phyloP scores from a whole-genome alignment of 2,888 invertebrate genomes.

The Phaedon cochleariae region DNA sequence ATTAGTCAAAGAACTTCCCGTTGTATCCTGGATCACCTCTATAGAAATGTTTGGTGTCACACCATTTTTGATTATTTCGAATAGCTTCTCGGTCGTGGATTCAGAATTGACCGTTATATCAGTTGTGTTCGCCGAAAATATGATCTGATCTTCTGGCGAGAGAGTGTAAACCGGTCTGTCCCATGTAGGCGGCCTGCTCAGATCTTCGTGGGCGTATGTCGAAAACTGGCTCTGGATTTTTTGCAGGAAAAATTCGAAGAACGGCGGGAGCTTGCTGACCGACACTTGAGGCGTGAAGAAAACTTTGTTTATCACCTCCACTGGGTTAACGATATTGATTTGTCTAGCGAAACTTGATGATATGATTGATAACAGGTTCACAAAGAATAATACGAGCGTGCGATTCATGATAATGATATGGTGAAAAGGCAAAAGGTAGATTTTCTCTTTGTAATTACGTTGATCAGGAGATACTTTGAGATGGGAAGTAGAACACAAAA shows the following conservation, averaged over 20 bases:
- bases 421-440: conserved; percentile 9
- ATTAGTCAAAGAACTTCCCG: background rate
- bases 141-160: conserved; percentile 46
- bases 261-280: conserved; percentile 69
- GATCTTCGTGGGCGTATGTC: conserved; percentile 69
- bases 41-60: background rate
- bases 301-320: conserved; percentile 26
- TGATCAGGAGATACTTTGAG: background rate
- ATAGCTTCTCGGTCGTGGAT: background rate
- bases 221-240: conserved; percentile 76
- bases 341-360: background rate
- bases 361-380: background rate
- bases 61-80: background rate
- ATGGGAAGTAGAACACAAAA: conserved; percentile 19
- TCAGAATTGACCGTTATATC: background rate
- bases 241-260: conserved; percentile 74
- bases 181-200: conserved; percentile 61
- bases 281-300: conserved; percentile 38
- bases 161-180: conserved; percentile 55
- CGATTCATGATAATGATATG: conserved; percentile 15
- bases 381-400: conserved; percentile 14
- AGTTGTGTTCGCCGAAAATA: conserved; percentile 19
- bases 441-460: conserved; percentile 17
- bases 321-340: conserved; percentile 11
- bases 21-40: background rate